Percentiles rank a stretch among this genome's conserved stretches.
These are phyloP conservation scores for Hypselothyrea guttata DNA, from an alignment of 2,888 invertebrate species.

Conservation along the genomic window DNA sequence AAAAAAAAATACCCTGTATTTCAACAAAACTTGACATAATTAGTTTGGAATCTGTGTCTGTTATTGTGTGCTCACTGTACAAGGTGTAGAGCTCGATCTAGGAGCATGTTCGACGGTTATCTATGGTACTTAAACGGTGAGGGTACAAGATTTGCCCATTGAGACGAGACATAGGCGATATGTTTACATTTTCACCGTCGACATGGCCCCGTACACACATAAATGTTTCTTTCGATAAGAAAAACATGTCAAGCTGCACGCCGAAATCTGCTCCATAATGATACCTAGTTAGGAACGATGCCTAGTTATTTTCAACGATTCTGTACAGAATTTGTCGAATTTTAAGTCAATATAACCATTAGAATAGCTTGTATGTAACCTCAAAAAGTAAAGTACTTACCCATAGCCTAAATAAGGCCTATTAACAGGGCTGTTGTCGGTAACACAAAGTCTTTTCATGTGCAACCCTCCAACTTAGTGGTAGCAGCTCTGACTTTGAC, in stretches of 20 bases:
- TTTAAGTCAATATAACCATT: no score
- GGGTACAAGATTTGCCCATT: slow-evolving; percentile 71
- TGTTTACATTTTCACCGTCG: slow-evolving; percentile 50
- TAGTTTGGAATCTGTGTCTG: no score
- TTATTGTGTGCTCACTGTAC: slow-evolving; percentile 1
- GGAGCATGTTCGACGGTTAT: slow-evolving; percentile 59
- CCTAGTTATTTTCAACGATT: no score
- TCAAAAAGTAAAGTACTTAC: slow-evolving; percentile 5
- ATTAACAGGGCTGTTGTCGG: slow-evolving; percentile 57
- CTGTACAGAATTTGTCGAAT: no score
- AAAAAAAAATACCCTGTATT: no score
- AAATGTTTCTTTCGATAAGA: slow-evolving; percentile 58
- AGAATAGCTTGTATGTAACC: not conserved
- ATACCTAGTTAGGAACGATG: slow-evolving; percentile 1
- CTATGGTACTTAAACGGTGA: slow-evolving; percentile 47
- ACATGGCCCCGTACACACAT: slow-evolving; percentile 36
- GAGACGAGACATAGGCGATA: slow-evolving; percentile 54
- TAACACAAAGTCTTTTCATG: slow-evolving; percentile 52
- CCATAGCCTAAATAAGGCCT: slow-evolving; percentile 66
- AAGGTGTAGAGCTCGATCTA: slow-evolving; percentile 18
- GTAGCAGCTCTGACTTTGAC: slow-evolving; percentile 14
- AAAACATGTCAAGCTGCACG: slow-evolving; percentile 48
- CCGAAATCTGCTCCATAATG: slow-evolving; percentile 11
- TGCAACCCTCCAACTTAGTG: slow-evolving; percentile 36
- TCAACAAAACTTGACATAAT: no score